phyloP scores from a whole-genome alignment of 2,797 vertebrate species.

The Anolis apletophallus region DNA sequence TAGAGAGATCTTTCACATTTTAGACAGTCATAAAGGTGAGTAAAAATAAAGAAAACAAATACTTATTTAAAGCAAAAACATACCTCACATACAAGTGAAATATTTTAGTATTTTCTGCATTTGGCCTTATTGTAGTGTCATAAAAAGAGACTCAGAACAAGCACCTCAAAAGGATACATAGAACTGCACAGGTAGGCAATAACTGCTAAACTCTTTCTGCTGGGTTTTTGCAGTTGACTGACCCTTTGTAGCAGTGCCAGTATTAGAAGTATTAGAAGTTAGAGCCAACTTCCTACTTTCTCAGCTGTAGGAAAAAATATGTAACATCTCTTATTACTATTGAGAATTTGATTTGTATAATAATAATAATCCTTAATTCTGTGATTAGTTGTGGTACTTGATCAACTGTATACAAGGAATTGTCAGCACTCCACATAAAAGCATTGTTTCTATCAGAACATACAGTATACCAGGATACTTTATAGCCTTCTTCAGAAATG shows the following conservation, averaged over 20 bases:
- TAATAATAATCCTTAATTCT: too few species aligned
- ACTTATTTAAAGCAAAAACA: too few species aligned
- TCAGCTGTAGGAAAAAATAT: not conserved
- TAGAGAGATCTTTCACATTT: too few species aligned
- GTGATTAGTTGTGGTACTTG: too few species aligned
- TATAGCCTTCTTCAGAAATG: not conserved
- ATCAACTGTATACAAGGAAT: not conserved
- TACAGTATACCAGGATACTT: not conserved
- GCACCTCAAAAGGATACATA: not conserved
- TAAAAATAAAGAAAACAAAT: too few species aligned
- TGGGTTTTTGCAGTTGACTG: not conserved
- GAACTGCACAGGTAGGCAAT: not conserved
- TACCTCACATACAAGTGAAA: too few species aligned
- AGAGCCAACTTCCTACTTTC: not conserved
- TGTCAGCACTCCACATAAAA: not conserved
- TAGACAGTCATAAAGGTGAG: too few species aligned
- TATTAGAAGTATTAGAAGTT: not conserved
- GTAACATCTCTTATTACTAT: not conserved
- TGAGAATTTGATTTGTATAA: not conserved
- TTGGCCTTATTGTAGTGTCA: not conserved
- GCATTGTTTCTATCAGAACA: not conserved
- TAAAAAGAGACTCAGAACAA: not conserved
- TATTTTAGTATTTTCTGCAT: too few species aligned
- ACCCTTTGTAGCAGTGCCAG: not conserved
- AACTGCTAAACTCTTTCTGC: not conserved